Conservation (phyloP, 2,888 invertebrate genomes). For the Mesochorus sp. region DNA sequence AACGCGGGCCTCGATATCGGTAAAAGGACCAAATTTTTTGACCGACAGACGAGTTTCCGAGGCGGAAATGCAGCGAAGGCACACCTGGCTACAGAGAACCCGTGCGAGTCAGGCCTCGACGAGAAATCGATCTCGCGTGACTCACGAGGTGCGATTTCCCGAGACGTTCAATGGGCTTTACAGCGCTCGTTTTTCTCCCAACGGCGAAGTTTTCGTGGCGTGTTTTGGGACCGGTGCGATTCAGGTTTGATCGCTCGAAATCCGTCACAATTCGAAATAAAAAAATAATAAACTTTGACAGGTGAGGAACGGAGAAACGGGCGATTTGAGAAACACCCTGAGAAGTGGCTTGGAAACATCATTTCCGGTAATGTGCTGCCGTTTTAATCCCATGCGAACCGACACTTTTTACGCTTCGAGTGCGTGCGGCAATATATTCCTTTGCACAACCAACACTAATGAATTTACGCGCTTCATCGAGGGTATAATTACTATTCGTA, state of each 20-base stretch:
- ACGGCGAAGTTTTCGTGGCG: conserved; percentile 82
- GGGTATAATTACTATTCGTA: conserved; percentile 68
- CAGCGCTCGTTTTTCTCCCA: conserved; percentile 81
- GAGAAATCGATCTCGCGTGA: conserved; percentile 65
- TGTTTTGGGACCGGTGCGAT: conserved; percentile 84
- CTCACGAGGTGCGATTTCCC: conserved; percentile 74
- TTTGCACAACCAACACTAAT: conserved; percentile 70
- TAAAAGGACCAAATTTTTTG: conserved; percentile 53
- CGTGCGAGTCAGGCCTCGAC: conserved; percentile 58
- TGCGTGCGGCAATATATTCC: conserved; percentile 76
- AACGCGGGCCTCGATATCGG: conserved; percentile 23
- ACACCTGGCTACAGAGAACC: conserved; percentile 67
- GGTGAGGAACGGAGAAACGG: conserved; percentile 73
- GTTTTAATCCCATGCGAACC: conserved; percentile 71
- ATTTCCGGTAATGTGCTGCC: conserved; percentile 76
- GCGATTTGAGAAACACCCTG: conserved; percentile 69
- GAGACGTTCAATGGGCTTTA: conserved; percentile 77
- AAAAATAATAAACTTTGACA: conserved; percentile 48
- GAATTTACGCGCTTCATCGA: conserved; percentile 70
- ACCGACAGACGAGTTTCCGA: conserved; percentile 66
- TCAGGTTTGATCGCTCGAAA: conserved; percentile 80
- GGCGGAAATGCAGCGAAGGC: conserved; percentile 65
- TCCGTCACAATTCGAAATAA: neutral
- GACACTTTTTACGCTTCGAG: conserved; percentile 76
- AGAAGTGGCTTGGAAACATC: conserved; percentile 69